A percentile compares a stretch with the other conserved stretches of the same genome.
Evolutionary conservation across 1,140 invertebrate species (phyloP).

Genomic region (Drosophila ananassae): DNA sequence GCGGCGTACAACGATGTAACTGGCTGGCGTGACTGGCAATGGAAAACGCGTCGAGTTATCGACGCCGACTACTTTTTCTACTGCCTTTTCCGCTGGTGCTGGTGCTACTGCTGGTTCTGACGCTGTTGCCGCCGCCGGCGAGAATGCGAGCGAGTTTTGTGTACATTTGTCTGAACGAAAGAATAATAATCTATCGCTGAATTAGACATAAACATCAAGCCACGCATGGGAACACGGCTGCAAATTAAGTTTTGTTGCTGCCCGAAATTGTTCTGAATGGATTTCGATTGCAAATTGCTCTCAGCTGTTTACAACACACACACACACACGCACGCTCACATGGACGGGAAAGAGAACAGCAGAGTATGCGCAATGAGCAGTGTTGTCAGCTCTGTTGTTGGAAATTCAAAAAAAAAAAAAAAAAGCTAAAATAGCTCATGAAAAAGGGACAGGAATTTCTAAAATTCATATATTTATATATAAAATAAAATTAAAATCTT

Average conservation of each 20-base stretch:
- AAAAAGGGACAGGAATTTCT: no score
- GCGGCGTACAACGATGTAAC: slow-evolving; percentile 25
- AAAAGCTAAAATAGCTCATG: no score
- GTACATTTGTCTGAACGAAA: background rate
- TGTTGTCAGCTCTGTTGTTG: no score
- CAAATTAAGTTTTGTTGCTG: slow-evolving; percentile 44
- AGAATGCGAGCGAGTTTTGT: slow-evolving; percentile 1
- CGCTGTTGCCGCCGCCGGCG: background rate
- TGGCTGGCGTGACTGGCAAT: slow-evolving; percentile 13
- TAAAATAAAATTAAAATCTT: no score
- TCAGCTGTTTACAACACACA: slow-evolving; percentile 61
- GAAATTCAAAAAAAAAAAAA: no score
- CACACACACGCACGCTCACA: slow-evolving; percentile 39
- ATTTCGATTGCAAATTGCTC: slow-evolving; percentile 51
- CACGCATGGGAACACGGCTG: slow-evolving; percentile 14
- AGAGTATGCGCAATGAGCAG: slow-evolving; percentile 5
- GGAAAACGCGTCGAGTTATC: slow-evolving; percentile 11
- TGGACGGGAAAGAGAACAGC: slow-evolving; percentile 1
- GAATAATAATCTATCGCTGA: background rate
- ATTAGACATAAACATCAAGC: slow-evolving; percentile 15
- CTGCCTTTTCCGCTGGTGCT: slow-evolving; percentile 6
- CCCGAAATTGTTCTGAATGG: slow-evolving; percentile 38
- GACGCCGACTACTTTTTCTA: slow-evolving; percentile 13
- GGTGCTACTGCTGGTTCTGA: no score
- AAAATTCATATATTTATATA: no score